Percentiles rank a stretch among this genome's conserved stretches.
phyloP scores from a whole-genome alignment of 2,113 vertebrate genomes.

The Neolamprologus hecqui region DNA sequence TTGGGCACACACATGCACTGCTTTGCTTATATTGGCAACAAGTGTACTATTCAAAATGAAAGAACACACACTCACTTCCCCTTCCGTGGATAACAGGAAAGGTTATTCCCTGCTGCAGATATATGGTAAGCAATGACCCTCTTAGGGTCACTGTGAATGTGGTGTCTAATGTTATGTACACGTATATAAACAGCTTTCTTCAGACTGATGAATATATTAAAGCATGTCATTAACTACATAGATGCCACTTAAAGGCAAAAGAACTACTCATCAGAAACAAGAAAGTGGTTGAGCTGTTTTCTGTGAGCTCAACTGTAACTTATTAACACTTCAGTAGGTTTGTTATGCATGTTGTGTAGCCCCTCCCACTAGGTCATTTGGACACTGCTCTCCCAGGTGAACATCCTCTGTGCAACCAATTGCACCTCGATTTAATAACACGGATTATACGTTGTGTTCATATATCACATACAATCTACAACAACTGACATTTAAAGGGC shows the following conservation, averaged over 20 bases:
- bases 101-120: slow-evolving; percentile 7
- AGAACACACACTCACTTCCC: slow-evolving; percentile 26
- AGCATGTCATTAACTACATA: not conserved
- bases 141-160: not conserved
- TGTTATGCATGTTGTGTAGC: not conserved
- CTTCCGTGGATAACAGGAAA: slow-evolving; percentile 58
- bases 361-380: not conserved
- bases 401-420: not conserved
- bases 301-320: not conserved
- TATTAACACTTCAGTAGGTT: not conserved
- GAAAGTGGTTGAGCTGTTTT: not conserved
- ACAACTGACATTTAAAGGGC: not conserved
- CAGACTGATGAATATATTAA: not conserved
- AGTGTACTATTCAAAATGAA: slow-evolving; percentile 1
- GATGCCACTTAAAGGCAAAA: not conserved
- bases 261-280: not conserved
- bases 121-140: not conserved
- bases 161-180: not conserved
- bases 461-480: not conserved
- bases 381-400: not conserved
- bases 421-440: not conserved
- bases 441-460: not conserved
- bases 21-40: slow-evolving; percentile 34
- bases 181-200: not conserved
- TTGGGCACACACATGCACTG: not conserved